These are phyloP conservation scores for Metopia argyrocephala DNA, from an alignment of 2,888 invertebrate genomes.

Conservation along the genomic window DNA sequence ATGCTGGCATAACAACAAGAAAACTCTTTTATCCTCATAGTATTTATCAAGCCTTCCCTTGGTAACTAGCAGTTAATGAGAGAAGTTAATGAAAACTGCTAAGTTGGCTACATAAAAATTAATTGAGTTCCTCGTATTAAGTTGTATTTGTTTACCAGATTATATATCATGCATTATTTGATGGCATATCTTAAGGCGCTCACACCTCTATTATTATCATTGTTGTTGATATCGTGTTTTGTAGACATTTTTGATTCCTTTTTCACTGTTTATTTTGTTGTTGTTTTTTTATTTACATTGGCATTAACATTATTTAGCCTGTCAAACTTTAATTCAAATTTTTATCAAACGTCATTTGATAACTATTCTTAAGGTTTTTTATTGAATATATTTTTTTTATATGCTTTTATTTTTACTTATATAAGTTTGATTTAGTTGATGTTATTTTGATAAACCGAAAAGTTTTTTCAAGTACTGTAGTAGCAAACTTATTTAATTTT, in stretches of 20 bases:
- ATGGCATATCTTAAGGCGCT: slow-evolving; percentile 18
- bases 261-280: neutral
- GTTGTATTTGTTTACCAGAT: neutral
- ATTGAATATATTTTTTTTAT: too few relatives aligned
- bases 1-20: too few relatives aligned
- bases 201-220: neutral
- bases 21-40: too few relatives aligned
- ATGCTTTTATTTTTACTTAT: neutral
- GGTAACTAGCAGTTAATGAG: too few relatives aligned
- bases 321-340: slow-evolving; percentile 2
- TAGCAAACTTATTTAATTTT: too few relatives aligned
- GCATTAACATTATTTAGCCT: slow-evolving; percentile 1
- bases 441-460: too few relatives aligned
- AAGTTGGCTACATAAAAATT: too few relatives aligned
- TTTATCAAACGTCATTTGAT: slow-evolving; percentile 17
- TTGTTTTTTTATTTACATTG: slow-evolving; percentile 1
- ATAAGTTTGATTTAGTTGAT: slow-evolving; percentile 20
- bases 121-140: neutral
- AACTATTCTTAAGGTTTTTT: neutral
- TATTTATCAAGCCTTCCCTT: too few relatives aligned
- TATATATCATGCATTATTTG: slow-evolving; percentile 5
- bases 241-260: too few relatives aligned
- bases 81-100: too few relatives aligned
- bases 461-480: too few relatives aligned
- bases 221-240: neutral